Conservation (phyloP, 1,140 invertebrate genomes). For the Conus betulinus region DNA sequence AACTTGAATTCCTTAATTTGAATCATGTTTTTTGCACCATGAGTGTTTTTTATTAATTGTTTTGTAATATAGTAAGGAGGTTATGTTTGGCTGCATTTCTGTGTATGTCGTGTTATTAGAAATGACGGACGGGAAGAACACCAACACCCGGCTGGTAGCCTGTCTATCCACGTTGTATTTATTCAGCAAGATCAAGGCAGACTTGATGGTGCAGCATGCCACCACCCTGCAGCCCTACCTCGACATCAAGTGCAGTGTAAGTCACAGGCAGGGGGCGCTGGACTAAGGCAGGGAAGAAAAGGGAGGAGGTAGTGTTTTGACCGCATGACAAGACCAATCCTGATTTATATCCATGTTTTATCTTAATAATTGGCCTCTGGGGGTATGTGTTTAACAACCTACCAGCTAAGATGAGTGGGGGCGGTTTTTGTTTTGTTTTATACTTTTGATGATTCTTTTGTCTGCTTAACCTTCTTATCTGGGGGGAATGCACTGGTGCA, state of each 20-base stretch:
- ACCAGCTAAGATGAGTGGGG: no score
- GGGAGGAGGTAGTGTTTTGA: no score
- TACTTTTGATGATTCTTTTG: no score
- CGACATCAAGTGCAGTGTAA: constrained; percentile 88
- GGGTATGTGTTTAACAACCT: no score
- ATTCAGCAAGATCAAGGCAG: constrained; percentile 97
- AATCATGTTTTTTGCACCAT: background rate
- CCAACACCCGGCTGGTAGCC: constrained; percentile 88
- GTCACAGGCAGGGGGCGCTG: constrained; percentile 34
- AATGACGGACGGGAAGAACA: constrained; percentile 78
- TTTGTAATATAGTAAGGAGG: background rate
- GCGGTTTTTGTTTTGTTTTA: no score
- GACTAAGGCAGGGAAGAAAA: no score
- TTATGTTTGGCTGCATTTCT: background rate
- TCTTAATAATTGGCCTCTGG: no score
- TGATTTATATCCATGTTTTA: no score
- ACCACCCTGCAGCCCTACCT: constrained; percentile 97
- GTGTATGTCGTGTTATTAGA: constrained; percentile 53
- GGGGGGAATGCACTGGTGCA: no score
- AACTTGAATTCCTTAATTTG: no score
- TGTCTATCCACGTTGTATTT: constrained; percentile 95
- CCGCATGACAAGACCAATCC: no score
- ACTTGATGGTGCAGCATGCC: constrained; percentile 94
- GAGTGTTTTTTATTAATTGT: background rate
- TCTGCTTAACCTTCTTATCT: no score